Percentiles rank a stretch among this genome's conserved stretches.
Evolutionary conservation across 2,113 vertebrate species (phyloP).

Genomic region (Chloropsis cyanopogon): DNA sequence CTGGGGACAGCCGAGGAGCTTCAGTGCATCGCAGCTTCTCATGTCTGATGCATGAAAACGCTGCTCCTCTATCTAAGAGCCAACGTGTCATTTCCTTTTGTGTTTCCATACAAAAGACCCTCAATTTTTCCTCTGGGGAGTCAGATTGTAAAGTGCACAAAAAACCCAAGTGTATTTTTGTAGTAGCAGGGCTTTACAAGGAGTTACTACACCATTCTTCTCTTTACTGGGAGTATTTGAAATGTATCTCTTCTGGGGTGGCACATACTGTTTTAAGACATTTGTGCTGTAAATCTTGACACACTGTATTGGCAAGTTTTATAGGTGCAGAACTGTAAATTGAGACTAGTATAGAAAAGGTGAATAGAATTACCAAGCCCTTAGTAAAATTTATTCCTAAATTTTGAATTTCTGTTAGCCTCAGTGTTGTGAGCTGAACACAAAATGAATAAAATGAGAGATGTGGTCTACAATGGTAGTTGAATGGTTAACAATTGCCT

Average conservation of each 20-base stretch:
- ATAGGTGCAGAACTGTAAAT: not conserved
- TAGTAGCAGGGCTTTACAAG: not conserved
- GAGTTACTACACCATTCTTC: fast-evolving
- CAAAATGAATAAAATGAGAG: not conserved
- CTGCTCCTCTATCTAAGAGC: not conserved
- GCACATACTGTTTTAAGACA: not conserved
- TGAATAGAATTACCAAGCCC: not conserved
- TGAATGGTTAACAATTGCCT: not conserved
- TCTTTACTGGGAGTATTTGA: not conserved
- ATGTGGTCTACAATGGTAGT: not conserved
- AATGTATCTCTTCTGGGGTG: not conserved
- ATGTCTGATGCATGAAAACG: fast-evolving
- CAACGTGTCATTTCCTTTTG: not conserved
- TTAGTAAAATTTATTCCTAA: not conserved
- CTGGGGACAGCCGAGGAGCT: not conserved
- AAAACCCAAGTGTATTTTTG: not conserved
- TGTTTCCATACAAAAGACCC: not conserved
- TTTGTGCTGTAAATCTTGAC: not conserved
- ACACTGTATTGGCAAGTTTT: not conserved
- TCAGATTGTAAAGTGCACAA: not conserved
- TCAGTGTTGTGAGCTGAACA: not conserved
- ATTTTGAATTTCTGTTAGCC: not conserved
- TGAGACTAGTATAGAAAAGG: not conserved
- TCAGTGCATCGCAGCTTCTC: fast-evolving
- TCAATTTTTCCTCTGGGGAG: not conserved